phyloP scores from a whole-genome alignment of 1,140 invertebrate species.

The Drosophila cardini region DNA sequence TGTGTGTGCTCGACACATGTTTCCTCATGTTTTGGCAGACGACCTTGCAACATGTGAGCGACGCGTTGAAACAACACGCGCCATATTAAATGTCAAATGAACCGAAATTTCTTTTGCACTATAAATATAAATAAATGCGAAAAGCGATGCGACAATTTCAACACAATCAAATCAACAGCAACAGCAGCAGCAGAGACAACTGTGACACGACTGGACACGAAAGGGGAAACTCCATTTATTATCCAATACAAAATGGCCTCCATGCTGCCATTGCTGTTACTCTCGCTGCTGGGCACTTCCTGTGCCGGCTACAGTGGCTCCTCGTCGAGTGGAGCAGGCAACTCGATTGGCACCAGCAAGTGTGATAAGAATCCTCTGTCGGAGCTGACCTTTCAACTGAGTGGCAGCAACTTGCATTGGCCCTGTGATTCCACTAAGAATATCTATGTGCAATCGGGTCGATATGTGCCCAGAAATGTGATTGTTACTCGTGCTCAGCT shows the following conservation, averaged over 20 bases:
- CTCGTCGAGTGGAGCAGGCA: constrained; percentile 40
- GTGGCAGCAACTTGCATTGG: constrained; percentile 86
- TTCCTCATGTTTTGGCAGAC: constrained; percentile 60
- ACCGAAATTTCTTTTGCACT: constrained; percentile 2
- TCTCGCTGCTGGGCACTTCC: constrained; percentile 26
- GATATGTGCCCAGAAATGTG: constrained; percentile 87
- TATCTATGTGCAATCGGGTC: constrained; percentile 86
- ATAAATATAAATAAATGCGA: constrained; percentile 57
- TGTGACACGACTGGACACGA: too few species aligned
- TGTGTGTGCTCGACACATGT: constrained; percentile 58
- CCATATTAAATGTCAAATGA: constrained; percentile 17
- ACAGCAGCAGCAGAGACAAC: constrained; percentile 4
- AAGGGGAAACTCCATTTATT: neutral
- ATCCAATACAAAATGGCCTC: neutral
- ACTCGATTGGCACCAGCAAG: constrained; percentile 52
- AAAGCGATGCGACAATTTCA: constrained; percentile 57
- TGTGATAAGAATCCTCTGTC: constrained; percentile 73
- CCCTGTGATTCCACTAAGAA: constrained; percentile 87
- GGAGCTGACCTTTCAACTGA: constrained; percentile 83
- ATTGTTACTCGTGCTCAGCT: constrained; percentile 88
- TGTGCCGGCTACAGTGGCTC: constrained; percentile 46
- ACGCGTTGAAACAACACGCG: constrained; percentile 57
- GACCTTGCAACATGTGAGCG: constrained; percentile 35
- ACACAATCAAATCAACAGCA: constrained; percentile 48
- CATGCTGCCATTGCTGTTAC: constrained; percentile 24